These are phyloP conservation scores for Branchinecta lindahli DNA, from an alignment of 1,140 invertebrate species.

Conservation along the genomic window DNA sequence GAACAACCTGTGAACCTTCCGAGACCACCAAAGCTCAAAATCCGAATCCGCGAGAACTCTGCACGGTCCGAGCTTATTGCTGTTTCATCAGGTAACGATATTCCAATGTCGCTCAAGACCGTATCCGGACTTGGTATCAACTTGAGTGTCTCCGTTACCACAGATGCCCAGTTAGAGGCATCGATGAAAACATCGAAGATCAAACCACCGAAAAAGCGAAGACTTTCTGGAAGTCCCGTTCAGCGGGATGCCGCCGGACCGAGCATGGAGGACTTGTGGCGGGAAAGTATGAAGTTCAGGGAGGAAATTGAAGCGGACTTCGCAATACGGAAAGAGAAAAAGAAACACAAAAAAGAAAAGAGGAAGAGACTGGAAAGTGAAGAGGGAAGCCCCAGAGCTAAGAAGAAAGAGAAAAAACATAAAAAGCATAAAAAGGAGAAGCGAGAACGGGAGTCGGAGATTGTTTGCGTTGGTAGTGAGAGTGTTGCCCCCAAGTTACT, in stretches of 20 bases:
- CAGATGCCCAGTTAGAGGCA: constrained; percentile 16
- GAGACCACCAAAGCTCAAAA: constrained; percentile 57
- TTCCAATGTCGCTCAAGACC: background rate
- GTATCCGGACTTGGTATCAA: background rate
- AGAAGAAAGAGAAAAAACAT: constrained; percentile 35
- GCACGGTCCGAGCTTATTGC: background rate
- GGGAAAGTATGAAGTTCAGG: constrained; percentile 75
- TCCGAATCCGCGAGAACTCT: constrained; percentile 48
- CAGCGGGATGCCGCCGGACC: constrained; percentile 30
- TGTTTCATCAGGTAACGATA: background rate
- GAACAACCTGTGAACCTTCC: constrained; percentile 21
- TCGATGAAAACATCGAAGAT: constrained; percentile 33
- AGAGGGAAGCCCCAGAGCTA: constrained; percentile 21
- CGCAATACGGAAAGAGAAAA: constrained; percentile 26
- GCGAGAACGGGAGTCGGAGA: constrained; percentile 34
- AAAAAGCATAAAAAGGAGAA: constrained; percentile 47
- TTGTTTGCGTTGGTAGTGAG: constrained; percentile 38
- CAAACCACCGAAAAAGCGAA: constrained; percentile 57
- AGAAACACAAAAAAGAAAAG: constrained; percentile 40
- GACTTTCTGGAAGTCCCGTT: constrained; percentile 31
- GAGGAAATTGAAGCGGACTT: constrained; percentile 64
- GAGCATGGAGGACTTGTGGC: constrained; percentile 53
- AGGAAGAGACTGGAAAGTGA: constrained; percentile 33
- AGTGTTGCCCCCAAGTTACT: constrained; percentile 25
- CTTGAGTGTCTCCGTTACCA: background rate